phyloP scores from a whole-genome alignment of 2,888 invertebrate species.

The Ichneumoninae sp. region DNA sequence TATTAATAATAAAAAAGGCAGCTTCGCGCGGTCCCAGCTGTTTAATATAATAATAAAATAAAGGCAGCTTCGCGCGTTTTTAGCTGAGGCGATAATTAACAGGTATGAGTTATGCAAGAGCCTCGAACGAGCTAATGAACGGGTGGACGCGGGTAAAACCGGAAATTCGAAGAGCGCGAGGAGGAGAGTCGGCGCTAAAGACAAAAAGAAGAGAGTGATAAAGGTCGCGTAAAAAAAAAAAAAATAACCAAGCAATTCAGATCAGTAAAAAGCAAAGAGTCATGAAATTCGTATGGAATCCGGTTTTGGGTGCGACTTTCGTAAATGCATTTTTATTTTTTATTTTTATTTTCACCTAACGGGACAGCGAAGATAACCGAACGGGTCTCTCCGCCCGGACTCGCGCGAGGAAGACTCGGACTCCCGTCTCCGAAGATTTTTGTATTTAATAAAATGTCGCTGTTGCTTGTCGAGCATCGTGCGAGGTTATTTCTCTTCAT shows the following conservation, averaged over 20 bases:
- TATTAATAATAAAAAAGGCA: no score
- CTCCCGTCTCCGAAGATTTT: background rate
- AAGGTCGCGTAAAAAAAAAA: constrained; percentile 6
- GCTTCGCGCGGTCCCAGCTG: no score
- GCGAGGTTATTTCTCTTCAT: constrained; percentile 40
- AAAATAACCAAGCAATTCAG: constrained; percentile 13
- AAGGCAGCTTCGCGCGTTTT: constrained; percentile 16
- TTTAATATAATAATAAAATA: no score
- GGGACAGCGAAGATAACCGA: background rate
- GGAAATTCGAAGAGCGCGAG: constrained; percentile 30
- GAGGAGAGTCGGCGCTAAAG: constrained; percentile 19
- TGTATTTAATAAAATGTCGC: constrained; percentile 8
- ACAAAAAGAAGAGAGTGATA: constrained; percentile 5
- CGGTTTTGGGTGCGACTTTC: background rate
- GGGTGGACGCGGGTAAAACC: constrained; percentile 20
- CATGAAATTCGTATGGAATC: background rate
- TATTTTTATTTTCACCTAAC: background rate
- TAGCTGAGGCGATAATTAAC: constrained; percentile 62
- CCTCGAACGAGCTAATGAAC: constrained; percentile 33
- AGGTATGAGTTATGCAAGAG: constrained; percentile 57
- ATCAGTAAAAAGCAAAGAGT: background rate
- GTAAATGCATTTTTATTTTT: background rate
- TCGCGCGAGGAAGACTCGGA: background rate
- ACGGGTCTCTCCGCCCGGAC: background rate
- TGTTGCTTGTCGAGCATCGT: constrained; percentile 5